phyloP scores from a whole-genome alignment of 2,113 vertebrate species.

The Neolamprologus brichardi region DNA sequence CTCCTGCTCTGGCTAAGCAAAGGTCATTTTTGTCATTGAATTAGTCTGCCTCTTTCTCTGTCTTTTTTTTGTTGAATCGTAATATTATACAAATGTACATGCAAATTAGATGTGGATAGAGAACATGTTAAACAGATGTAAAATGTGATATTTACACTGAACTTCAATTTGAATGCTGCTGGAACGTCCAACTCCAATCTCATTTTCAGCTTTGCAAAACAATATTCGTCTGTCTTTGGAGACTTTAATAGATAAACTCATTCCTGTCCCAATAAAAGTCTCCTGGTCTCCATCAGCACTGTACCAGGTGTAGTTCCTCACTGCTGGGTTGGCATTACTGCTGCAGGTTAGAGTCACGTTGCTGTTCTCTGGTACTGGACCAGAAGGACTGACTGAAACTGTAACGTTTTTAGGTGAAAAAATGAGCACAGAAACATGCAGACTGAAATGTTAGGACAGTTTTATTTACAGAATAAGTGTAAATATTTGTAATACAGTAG shows the following conservation, averaged over 20 bases:
- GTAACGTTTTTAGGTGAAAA: background rate
- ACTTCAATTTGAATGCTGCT: too few species aligned
- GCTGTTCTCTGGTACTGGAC: background rate
- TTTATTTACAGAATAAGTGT: background rate
- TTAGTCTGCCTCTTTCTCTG: too few species aligned
- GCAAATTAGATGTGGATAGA: too few species aligned
- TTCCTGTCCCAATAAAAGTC: background rate
- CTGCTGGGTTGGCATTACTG: too few species aligned
- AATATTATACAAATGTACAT: too few species aligned
- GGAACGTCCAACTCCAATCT: background rate
- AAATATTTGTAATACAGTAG: rapidly evolving
- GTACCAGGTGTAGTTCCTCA: background rate
- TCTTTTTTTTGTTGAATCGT: too few species aligned
- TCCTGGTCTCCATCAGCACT: background rate
- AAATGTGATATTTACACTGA: background rate
- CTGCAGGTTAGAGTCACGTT: rapidly evolving
- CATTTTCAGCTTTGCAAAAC: rapidly evolving
- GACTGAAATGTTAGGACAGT: background rate
- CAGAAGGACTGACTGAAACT: background rate
- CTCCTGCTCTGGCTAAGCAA: too few species aligned
- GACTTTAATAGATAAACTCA: background rate
- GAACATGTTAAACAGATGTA: rapidly evolving
- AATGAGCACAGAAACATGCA: background rate
- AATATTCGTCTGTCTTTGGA: background rate
- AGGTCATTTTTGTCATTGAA: too few species aligned